These are phyloP conservation scores for Pherbina coryleti DNA, from an alignment of 2,888 invertebrate species.

Conservation along the genomic window DNA sequence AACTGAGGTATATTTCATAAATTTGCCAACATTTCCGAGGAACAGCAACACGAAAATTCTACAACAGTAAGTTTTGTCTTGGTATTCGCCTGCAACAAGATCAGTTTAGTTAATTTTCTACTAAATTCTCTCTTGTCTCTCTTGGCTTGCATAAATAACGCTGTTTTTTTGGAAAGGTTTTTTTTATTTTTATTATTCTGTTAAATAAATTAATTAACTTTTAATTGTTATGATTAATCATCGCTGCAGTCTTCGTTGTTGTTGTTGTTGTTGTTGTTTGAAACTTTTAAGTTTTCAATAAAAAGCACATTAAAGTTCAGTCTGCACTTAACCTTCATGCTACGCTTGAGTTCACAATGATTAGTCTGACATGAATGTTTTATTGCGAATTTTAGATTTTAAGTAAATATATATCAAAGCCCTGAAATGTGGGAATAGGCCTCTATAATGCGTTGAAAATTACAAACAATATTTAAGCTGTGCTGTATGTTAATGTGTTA, in stretches of 20 bases:
- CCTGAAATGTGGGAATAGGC: not conserved
- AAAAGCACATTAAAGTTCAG: not conserved
- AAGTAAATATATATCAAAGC: constrained; percentile 5
- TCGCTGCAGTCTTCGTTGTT: not conserved
- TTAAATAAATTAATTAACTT: not conserved
- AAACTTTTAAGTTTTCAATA: not conserved
- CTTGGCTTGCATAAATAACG: no score
- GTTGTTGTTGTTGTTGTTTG: not conserved
- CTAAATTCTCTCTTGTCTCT: no score
- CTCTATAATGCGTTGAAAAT: not conserved
- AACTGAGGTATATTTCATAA: not conserved
- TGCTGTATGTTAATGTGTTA: not conserved
- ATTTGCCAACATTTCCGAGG: constrained; percentile 59
- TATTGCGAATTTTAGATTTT: not conserved
- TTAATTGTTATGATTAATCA: no score
- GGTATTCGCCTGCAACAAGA: not conserved
- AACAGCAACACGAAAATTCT: constrained; percentile 54
- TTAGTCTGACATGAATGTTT: no score
- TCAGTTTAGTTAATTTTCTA: not conserved
- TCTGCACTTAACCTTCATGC: constrained; percentile 6
- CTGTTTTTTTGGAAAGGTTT: not conserved
- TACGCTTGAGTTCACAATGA: constrained; percentile 5
- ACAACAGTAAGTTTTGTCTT: constrained; percentile 58
- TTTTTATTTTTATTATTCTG: not conserved
- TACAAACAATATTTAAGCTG: not conserved